Conservation (phyloP, 2,888 invertebrate genomes). For the Plemyria rubiginata region DNA sequence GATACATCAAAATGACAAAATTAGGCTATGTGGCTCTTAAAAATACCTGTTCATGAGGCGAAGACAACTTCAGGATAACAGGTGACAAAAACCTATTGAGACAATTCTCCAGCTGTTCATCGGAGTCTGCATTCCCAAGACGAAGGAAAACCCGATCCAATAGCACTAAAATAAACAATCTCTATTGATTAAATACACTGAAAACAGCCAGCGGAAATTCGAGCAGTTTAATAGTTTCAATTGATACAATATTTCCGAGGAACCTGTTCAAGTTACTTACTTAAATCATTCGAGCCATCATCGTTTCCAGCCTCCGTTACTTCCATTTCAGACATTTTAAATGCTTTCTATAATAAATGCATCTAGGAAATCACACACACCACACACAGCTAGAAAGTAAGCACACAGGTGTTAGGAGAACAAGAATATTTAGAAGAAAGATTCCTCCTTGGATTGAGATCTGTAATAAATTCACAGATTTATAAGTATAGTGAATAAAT, state of each 20-base stretch:
- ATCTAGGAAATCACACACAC: slow-evolving; percentile 11
- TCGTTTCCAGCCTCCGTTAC: slow-evolving; percentile 69
- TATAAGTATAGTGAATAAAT: too few species aligned
- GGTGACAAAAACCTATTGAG: slow-evolving; percentile 93
- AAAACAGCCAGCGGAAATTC: slow-evolving; percentile 34
- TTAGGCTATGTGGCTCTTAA: background rate
- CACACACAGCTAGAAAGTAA: background rate
- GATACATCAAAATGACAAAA: background rate
- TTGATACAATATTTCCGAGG: background rate
- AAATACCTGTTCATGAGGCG: slow-evolving; percentile 91
- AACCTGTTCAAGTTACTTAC: background rate
- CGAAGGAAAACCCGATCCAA: slow-evolving; percentile 95
- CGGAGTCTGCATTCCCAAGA: slow-evolving; percentile 94
- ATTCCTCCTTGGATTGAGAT: too few species aligned
- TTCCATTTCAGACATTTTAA: slow-evolving; percentile 79
- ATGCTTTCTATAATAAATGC: slow-evolving; percentile 6
- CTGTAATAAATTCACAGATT: too few species aligned
- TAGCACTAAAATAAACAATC: slow-evolving; percentile 85
- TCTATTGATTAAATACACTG: slow-evolving; percentile 24
- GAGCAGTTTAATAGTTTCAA: slow-evolving; percentile 35
- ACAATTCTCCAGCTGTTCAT: slow-evolving; percentile 93
- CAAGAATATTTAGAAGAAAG: too few species aligned
- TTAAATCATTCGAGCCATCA: slow-evolving; percentile 56
- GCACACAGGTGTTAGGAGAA: too few species aligned
- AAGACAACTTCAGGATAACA: slow-evolving; percentile 95